These are phyloP conservation scores for Drosophila mercatorum DNA, from an alignment of 2,888 invertebrate species.

Conservation along the genomic window DNA sequence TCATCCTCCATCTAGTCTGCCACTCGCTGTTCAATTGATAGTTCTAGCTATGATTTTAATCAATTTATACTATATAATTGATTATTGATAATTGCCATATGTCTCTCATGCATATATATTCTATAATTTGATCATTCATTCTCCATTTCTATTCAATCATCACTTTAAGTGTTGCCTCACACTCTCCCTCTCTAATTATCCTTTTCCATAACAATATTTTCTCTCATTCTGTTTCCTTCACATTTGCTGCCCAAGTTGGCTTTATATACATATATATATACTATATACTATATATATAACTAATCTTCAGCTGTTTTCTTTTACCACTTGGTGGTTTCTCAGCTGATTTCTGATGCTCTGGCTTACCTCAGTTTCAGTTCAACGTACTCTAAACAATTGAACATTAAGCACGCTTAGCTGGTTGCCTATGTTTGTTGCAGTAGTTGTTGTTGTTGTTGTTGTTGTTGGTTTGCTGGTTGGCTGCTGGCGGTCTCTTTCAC, in stretches of 20 bases:
- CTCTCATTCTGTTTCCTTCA: neutral
- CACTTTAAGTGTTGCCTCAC: neutral
- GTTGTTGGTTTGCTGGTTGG: slow-evolving; percentile 31
- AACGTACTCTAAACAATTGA: slow-evolving; percentile 62
- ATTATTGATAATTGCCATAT: neutral
- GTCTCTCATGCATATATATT: neutral
- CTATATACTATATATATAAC: slow-evolving; percentile 2
- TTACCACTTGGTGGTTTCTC: slow-evolving; percentile 10
- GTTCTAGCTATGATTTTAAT: neutral
- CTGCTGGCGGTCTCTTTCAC: slow-evolving; percentile 45
- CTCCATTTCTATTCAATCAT: neutral
- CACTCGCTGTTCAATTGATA: neutral
- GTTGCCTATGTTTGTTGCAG: slow-evolving; percentile 18
- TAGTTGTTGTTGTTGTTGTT: slow-evolving; percentile 25
- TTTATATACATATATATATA: neutral
- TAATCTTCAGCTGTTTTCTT: slow-evolving; percentile 11
- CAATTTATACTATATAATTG: neutral
- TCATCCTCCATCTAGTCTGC: neutral
- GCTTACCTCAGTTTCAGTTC: slow-evolving; percentile 41
- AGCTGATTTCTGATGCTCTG: slow-evolving; percentile 9
- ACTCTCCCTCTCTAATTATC: neutral
- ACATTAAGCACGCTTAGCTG: slow-evolving; percentile 63
- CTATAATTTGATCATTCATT: neutral
- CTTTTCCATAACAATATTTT: neutral
- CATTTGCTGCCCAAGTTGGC: neutral